Conservation (phyloP, 2,888 invertebrate species). For the Cotesia congregata region DNA sequence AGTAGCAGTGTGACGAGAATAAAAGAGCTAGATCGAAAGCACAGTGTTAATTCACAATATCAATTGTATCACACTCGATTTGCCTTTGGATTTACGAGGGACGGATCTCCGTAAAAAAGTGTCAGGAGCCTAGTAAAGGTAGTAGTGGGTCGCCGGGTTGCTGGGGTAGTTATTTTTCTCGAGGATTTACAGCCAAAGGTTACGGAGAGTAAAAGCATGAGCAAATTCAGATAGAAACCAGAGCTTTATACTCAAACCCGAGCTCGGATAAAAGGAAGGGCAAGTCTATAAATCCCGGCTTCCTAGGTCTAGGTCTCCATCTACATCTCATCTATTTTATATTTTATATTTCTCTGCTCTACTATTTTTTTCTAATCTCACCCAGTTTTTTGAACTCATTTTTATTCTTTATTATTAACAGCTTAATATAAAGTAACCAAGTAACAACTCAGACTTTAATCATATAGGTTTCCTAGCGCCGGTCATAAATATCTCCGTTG, state of each 20-base stretch:
- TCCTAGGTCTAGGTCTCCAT: background rate
- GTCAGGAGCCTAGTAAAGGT: background rate
- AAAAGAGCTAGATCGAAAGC: too few species aligned
- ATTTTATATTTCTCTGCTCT: constrained; percentile 31
- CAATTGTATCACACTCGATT: constrained; percentile 33
- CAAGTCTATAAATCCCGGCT: constrained; percentile 30
- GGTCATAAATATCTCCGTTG: constrained; percentile 59
- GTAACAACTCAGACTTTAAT: constrained; percentile 58
- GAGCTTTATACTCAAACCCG: constrained; percentile 1
- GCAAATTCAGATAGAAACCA: background rate
- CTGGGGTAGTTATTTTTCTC: constrained; percentile 32
- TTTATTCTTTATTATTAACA: constrained; percentile 26
- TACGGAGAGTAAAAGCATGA: background rate
- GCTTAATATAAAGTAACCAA: constrained; percentile 34
- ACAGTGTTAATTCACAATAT: constrained; percentile 30
- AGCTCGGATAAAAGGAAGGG: constrained; percentile 29
- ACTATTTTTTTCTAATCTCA: constrained; percentile 30
- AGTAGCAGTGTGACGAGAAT: too few species aligned
- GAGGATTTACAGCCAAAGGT: constrained; percentile 33
- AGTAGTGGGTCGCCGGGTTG: too few species aligned
- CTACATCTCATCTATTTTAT: constrained; percentile 18
- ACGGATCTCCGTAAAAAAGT: constrained; percentile 14
- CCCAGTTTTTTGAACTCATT: constrained; percentile 15
- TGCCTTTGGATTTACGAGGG: constrained; percentile 22
- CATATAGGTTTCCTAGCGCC: constrained; percentile 59